Evolutionary conservation across 2,888 invertebrate species (phyloP).

Genomic region (Lasiommata megera): DNA sequence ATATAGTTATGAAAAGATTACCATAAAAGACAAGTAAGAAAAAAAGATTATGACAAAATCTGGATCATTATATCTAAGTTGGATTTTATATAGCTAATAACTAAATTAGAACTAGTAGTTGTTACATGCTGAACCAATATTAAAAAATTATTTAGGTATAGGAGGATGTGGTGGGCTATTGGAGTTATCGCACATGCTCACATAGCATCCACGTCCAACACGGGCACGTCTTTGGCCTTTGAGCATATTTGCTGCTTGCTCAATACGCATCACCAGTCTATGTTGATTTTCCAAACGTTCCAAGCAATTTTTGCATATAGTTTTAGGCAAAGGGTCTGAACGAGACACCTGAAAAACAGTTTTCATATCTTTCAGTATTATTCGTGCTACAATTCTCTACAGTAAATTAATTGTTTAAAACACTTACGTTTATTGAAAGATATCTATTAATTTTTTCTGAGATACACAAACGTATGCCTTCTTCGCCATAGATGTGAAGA

Average conservation of each 20-base stretch:
- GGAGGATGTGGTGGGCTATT: constrained; percentile 41
- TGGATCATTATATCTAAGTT: neutral
- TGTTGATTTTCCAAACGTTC: constrained; percentile 82
- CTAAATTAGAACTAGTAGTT: constrained; percentile 17
- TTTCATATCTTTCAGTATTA: neutral
- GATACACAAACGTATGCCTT: constrained; percentile 87
- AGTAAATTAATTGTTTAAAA: neutral
- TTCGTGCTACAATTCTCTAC: neutral
- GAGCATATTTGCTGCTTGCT: constrained; percentile 65
- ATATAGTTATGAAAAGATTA: too few relatives aligned
- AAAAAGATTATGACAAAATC: too few relatives aligned
- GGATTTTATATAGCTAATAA: constrained; percentile 9
- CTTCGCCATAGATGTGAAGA: constrained; percentile 91
- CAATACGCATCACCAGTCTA: constrained; percentile 69
- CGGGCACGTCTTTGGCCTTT: constrained; percentile 56
- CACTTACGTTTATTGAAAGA: constrained; percentile 88
- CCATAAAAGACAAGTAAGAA: too few relatives aligned
- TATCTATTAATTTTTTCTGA: constrained; percentile 91
- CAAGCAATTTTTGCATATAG: constrained; percentile 83
- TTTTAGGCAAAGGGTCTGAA: constrained; percentile 86
- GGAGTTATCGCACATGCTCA: constrained; percentile 45
- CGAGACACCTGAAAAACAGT: constrained; percentile 77
- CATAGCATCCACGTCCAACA: constrained; percentile 43
- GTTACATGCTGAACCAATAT: constrained; percentile 9
- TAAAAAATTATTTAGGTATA: constrained; percentile 32